Conservation (phyloP, 2,888 invertebrate genomes). For the Drosophila rellima region DNA sequence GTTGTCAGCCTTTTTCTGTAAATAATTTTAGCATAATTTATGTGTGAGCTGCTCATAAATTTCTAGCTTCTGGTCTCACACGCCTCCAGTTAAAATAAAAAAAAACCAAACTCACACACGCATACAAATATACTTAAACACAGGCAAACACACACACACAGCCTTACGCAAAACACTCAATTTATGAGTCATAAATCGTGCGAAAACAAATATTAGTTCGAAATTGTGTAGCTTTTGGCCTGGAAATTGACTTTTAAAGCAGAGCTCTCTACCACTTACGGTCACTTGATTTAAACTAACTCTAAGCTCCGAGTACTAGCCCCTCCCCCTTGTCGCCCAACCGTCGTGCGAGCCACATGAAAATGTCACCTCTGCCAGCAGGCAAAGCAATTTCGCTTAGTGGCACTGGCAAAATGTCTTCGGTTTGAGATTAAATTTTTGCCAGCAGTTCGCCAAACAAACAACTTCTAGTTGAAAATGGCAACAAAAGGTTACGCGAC, state of each 20-base stretch:
- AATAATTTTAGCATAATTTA: slow-evolving; percentile 47
- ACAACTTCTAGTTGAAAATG: slow-evolving; percentile 68
- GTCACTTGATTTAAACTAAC: slow-evolving; percentile 40
- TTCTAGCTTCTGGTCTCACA: slow-evolving; percentile 26
- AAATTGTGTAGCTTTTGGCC: slow-evolving; percentile 27
- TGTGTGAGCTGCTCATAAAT: slow-evolving; percentile 41
- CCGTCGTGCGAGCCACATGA: slow-evolving; percentile 29
- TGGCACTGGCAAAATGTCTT: slow-evolving; percentile 51
- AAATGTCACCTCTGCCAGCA: slow-evolving; percentile 61
- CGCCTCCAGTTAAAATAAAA: slow-evolving; percentile 18
- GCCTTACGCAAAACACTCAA: slow-evolving; percentile 38
- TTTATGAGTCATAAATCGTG: slow-evolving; percentile 58
- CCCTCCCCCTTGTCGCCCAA: neutral
- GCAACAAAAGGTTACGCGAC: slow-evolving; percentile 56
- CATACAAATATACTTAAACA: slow-evolving; percentile 1
- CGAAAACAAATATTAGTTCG: slow-evolving; percentile 48
- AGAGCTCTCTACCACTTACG: slow-evolving; percentile 42
- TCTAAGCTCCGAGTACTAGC: neutral
- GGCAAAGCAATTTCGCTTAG: slow-evolving; percentile 58
- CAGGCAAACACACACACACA: slow-evolving; percentile 3
- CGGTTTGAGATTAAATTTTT: slow-evolving; percentile 64
- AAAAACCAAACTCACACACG: slow-evolving; percentile 9
- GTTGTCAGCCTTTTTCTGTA: slow-evolving; percentile 13
- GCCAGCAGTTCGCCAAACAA: slow-evolving; percentile 67
- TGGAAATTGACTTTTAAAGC: slow-evolving; percentile 29